Evolutionary conservation across 2,113 vertebrate genomes (phyloP), one percentile per base, ranked within the genome.

Genomic region (Romanogobio albipinnatus): DNA sequence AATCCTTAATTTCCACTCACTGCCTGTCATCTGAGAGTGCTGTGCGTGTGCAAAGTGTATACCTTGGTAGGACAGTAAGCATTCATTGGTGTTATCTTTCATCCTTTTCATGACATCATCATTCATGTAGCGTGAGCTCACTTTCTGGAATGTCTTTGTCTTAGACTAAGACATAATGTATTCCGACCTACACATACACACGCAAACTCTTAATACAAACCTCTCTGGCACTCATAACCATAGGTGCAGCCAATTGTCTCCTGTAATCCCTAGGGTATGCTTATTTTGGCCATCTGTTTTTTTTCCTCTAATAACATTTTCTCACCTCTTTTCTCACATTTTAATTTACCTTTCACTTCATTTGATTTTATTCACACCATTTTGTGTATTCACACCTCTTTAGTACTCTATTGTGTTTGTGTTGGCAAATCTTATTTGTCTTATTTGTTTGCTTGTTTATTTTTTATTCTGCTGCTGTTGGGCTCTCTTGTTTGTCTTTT

Each of bases 231-330:
- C 91, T 87, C 89, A 87, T 93, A 92, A 93, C 91, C 89, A 82
- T 93, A 93, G 93, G 93, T 93, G 93, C 91, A 92, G 91, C 90
- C 90, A 93, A 92, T 92, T 88, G 91, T 93, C 91, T 91, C 92
- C 92, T 43, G 85, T 85, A 79, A 90, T 92, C 90, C 91, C 94
- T 0, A 49, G 93, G 92, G 93, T 90, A 82, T 68, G 90, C 91
- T 71, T 85, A 84, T 89, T 87, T 93, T 92, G 90, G 91, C 94
- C 94, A 95, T 95, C 94, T 94, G 94, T 93, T 94, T 94, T 92
- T 89, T 88, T 70, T 88, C 43, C 39, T 36, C 91, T 95, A 95
- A 94, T 93, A 94, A 93, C 78, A 87, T 82, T 82, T 87, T 87
- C 59, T 74, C 61, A 58, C 47, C 47, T 80, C 91, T 92, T 94